These are phyloP conservation scores for Tanypteryx hageni DNA, from an alignment of 2,888 invertebrate species.

Conservation along the genomic window DNA sequence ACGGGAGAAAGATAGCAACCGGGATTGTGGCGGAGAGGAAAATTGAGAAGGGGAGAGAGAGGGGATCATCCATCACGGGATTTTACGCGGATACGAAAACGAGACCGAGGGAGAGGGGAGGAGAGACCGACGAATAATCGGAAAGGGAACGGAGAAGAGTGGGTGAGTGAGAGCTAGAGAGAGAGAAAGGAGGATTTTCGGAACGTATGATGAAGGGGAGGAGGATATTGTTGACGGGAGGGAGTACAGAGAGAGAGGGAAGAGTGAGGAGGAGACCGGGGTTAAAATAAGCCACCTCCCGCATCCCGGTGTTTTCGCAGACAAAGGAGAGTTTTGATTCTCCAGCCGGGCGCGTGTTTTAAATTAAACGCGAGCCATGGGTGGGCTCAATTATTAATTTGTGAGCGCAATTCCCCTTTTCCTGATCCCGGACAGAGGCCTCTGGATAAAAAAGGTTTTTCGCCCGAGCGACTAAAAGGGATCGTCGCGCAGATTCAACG, in stretches of 20 bases:
- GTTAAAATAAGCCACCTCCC: conserved; percentile 46
- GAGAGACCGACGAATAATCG: background rate
- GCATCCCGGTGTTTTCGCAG: conserved; percentile 23
- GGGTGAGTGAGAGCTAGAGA: background rate
- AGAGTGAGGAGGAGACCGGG: background rate
- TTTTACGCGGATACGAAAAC: conserved; percentile 50
- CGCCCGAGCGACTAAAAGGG: conserved; percentile 33
- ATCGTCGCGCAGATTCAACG: background rate
- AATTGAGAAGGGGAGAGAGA: background rate
- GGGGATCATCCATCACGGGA: background rate
- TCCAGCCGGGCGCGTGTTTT: conserved; percentile 54
- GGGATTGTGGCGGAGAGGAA: background rate
- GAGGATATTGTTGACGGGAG: background rate
- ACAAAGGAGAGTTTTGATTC: conserved; percentile 60
- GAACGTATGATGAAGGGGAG: too few species aligned
- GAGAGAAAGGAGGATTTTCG: background rate
- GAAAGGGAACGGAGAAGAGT: background rate
- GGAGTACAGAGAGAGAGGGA: background rate
- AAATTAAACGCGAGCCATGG: conserved; percentile 58
- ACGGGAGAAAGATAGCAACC: background rate
- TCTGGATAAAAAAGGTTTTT: background rate
- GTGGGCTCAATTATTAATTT: conserved; percentile 63
- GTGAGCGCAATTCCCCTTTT: conserved; percentile 55
- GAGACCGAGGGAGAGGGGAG: conserved; percentile 44
- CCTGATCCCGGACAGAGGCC: conserved; percentile 56